Evolutionary conservation across 2,888 invertebrate species (phyloP), one percentile per base, ranked within the genome.

Genomic region (Cepaea hortensis): DNA sequence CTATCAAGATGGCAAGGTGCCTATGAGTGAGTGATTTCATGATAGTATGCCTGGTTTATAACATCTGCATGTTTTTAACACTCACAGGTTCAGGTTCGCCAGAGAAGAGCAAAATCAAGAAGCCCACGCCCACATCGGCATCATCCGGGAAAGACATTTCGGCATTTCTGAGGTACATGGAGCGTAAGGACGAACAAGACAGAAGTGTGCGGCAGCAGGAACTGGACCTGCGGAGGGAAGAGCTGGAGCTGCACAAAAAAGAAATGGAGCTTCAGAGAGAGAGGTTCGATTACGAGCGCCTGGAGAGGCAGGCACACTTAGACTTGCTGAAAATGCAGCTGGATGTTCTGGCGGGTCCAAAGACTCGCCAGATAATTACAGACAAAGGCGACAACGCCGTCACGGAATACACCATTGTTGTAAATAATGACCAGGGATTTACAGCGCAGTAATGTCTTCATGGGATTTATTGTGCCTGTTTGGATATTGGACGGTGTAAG

Each of bases 351-450:
- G 50, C 84, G 4, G 76, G 62, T 6, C 55, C 77, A 13, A 82
- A 77, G 77, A 13, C 83, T 3, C 55, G 82, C 20, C 73, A 61
- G 20, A 55, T 85, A 3, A 62, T 79, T 62, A 18, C 72, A 62
- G 65, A 82, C 65, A 65, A 61, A n/a, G 86, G 77, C 72, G 11
- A 6, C 61, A 73, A 13, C 62, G 85, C 68, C 4, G 84, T 87
- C n/a, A 87, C 87, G 7, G 87, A 87, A 68, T 87, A 87, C 61
- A 87, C 87, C 0, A 87, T 87, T 61, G 84, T 87, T 48, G 87
- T 87, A 9, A 84, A 87, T 55, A 84, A 84, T 73, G 83, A 87
- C 61, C 79, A 87, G 55, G 80, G 82, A 7, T 86, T 82, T 77
- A 35, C 82, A 48, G n/a, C 87, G 18, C 83, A 86, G 80, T 82